Conservation (phyloP, 2,113 vertebrate species). For the Caracal caracal region DNA sequence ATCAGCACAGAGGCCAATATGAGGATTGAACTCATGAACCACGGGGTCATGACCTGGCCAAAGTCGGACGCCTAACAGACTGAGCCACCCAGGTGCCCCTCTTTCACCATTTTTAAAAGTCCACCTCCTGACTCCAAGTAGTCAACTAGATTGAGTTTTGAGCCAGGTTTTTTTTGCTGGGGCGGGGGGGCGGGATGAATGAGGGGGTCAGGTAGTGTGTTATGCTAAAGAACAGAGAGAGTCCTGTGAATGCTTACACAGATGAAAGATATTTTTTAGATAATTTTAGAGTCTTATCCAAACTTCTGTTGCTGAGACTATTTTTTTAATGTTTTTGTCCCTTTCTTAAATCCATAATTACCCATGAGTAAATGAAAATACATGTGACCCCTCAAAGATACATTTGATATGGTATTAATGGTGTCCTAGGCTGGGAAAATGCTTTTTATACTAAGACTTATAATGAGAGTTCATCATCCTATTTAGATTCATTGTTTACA, state of each 20-base stretch:
- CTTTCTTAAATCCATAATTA: not conserved
- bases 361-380: conserved; percentile 3
- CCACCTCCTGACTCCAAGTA: not conserved
- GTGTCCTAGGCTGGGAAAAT: not conserved
- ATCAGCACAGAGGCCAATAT: too few species aligned
- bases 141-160: conserved; percentile 42
- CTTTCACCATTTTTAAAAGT: not conserved
- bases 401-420: not conserved
- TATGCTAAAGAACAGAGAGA: not conserved
- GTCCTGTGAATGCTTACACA: not conserved
- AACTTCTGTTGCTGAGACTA: not conserved
- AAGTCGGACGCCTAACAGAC: too few species aligned
- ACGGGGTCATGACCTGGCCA: too few species aligned
- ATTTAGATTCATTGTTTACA: conserved; percentile 16
- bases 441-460: not conserved
- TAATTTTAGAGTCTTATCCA: not conserved
- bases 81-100: not conserved
- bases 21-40: too few species aligned
- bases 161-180: not conserved
- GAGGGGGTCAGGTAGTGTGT: not conserved
- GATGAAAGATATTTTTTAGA: conserved; percentile 16
- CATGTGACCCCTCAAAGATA: not conserved
- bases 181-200: fast-evolving
- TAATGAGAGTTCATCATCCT: not conserved
- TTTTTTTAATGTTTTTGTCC: not conserved